Percentiles rank a stretch among this genome's conserved stretches.
phyloP scores from a whole-genome alignment of 2,888 invertebrate species.

The Chloromyia formosa region DNA sequence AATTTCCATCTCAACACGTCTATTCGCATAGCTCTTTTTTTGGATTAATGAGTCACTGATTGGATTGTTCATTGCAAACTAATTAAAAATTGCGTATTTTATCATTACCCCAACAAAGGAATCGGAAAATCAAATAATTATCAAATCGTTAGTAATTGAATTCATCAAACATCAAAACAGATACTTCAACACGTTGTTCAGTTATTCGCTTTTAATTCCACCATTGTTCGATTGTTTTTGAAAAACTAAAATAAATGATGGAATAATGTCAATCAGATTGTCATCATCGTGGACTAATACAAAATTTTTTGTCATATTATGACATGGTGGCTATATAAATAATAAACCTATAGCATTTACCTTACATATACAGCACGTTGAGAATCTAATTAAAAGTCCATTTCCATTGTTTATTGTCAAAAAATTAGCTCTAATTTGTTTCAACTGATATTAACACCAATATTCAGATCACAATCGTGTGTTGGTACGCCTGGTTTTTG shows the following conservation, averaged over 20 bases:
- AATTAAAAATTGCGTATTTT: neutral
- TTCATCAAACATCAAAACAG: constrained; percentile 19
- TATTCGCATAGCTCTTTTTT: neutral
- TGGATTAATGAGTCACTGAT: neutral
- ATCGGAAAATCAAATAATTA: constrained; percentile 17
- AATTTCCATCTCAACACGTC: neutral
- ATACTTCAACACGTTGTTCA: constrained; percentile 11
- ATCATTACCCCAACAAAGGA: neutral
- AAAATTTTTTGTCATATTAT: neutral
- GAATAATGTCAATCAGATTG: constrained; percentile 10
- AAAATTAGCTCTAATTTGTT: constrained; percentile 9
- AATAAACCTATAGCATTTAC: too few species aligned
- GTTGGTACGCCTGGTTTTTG: too few species aligned
- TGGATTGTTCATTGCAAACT: neutral
- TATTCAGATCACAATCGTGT: too few species aligned
- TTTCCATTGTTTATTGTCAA: constrained; percentile 13
- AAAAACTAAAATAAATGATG: constrained; percentile 2
- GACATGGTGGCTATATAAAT: neutral
- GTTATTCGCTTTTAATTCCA: neutral
- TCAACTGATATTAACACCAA: neutral
- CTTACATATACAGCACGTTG: neutral
- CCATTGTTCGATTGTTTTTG: constrained; percentile 8
- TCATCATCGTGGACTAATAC: neutral
- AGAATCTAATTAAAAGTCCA: constrained; percentile 33
- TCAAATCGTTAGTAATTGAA: constrained; percentile 23